Base-by-base conservation (phyloP, 2,888 invertebrate genomes). In the Orthonevra nobilis region DNA sequence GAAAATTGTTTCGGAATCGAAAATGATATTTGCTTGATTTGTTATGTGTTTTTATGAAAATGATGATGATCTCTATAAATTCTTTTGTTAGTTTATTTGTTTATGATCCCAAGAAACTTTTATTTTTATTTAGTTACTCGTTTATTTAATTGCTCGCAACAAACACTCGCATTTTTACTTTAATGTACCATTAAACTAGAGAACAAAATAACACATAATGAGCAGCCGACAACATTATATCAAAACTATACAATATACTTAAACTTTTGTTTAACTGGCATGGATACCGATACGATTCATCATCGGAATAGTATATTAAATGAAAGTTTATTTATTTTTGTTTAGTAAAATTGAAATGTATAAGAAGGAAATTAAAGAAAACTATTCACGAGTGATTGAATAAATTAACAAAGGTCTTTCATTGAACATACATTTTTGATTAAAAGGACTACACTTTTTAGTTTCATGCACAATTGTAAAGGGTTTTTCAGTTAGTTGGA, bases 211-310 rank as follows among this genome's bases (percentile, higher is more conserved):
- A 77, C 72, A 77, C 60, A 77, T 42, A 69, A 58, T 64, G 20
- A 77, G 64, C 64, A 77, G 72, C 77, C 60, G 72, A 72, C 58
- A 77, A 64, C 63, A 50, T 72, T 40, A 77, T 54, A 72, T 44
- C 52, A 52, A 77, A 66, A 77, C 60, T 64, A 60, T 61, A 26
- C n/a, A 52, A n/a, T n/a, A n/a, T n/a, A n/a, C n/a, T 20, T 70
- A 50, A 52, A 34, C 19, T 30, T 63, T 75, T 42, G 42, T 50
- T 69, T 50, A 48, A 75, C 68, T 74, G 60, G 74, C 74, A 74
- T 42, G 56, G 23, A 48, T 52, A 72, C 52, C 58, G 46, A 26
- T 52, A 52, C 63, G 63, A 23, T 52, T 32, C 48, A 32, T 32
- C 38, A 69, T 48, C 30, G 32, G 61, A 54, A 48, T 36, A 44